phyloP scores from a whole-genome alignment of 2,888 invertebrate species.

The Flexamia atlantica region DNA sequence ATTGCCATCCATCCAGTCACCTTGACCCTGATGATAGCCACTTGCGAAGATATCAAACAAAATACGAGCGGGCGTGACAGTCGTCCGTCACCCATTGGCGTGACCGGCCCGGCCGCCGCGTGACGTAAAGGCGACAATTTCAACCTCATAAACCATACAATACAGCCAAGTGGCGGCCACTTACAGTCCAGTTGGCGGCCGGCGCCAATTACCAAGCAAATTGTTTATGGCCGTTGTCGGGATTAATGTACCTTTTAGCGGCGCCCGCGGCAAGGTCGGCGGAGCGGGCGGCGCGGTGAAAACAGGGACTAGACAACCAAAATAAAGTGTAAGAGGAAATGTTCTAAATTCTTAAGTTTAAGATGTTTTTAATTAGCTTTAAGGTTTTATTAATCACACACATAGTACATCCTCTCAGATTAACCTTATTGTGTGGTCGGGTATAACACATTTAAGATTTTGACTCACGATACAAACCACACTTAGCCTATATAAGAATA shows the following conservation, averaged over 20 bases:
- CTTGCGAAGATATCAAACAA: background rate
- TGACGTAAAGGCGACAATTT: background rate
- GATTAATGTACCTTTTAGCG: slow-evolving; percentile 10
- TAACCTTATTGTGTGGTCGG: no score
- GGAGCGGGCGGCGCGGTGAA: no score
- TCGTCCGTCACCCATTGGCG: slow-evolving; percentile 1
- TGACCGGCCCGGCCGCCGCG: background rate
- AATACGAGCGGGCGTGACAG: background rate
- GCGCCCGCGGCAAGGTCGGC: background rate
- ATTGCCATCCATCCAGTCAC: background rate
- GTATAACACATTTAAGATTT: no score
- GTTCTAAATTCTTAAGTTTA: no score
- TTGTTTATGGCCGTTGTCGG: background rate
- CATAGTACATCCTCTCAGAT: no score
- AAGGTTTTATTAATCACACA: no score
- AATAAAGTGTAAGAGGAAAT: no score
- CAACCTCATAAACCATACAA: slow-evolving; percentile 41
- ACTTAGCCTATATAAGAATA: no score
- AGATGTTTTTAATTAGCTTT: no score
- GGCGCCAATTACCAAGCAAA: background rate
- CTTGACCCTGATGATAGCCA: background rate
- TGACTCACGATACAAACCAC: no score
- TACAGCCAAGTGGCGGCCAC: slow-evolving; percentile 39
- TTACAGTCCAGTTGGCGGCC: slow-evolving; percentile 6
- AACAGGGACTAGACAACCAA: no score